Evolutionary conservation across 2,888 invertebrate species (phyloP).

Genomic region (Drosophila hamatofila): DNA sequence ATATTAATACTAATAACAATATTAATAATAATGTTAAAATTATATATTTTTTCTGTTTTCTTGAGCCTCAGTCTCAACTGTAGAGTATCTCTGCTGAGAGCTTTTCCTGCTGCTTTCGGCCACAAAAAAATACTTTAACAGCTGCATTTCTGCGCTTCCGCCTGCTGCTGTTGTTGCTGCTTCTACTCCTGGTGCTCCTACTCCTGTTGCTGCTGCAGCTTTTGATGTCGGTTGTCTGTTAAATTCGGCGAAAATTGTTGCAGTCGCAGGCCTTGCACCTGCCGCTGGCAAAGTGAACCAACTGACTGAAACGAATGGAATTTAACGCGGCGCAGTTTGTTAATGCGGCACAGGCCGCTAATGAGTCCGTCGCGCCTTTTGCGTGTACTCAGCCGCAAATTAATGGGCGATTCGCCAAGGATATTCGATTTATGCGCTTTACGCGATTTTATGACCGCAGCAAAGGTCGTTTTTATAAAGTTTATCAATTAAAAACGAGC

Average conservation of each 20-base stretch:
- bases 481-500: constrained; percentile 46
- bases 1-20: too few relatives aligned
- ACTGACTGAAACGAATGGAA: background rate
- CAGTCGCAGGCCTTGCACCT: constrained; percentile 36
- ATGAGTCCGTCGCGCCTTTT: constrained; percentile 46
- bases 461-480: constrained; percentile 25
- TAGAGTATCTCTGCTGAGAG: constrained; percentile 21
- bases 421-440: constrained; percentile 25
- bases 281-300: constrained; percentile 8
- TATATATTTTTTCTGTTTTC: too few relatives aligned
- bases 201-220: background rate
- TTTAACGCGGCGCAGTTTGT: background rate
- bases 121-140: constrained; percentile 37
- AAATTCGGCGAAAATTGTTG: constrained; percentile 46
- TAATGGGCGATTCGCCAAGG: constrained; percentile 31
- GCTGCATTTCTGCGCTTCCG: constrained; percentile 53
- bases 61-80: too few relatives aligned
- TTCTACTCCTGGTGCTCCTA: background rate
- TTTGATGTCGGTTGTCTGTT: constrained; percentile 49
- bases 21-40: too few relatives aligned
- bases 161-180: constrained; percentile 23
- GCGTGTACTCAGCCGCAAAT: constrained; percentile 18
- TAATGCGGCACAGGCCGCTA: constrained; percentile 28
- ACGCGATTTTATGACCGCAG: constrained; percentile 28
- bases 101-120: background rate